Evolutionary conservation across 2,797 vertebrate species (phyloP).

Genomic region (Microchirus variegatus): DNA sequence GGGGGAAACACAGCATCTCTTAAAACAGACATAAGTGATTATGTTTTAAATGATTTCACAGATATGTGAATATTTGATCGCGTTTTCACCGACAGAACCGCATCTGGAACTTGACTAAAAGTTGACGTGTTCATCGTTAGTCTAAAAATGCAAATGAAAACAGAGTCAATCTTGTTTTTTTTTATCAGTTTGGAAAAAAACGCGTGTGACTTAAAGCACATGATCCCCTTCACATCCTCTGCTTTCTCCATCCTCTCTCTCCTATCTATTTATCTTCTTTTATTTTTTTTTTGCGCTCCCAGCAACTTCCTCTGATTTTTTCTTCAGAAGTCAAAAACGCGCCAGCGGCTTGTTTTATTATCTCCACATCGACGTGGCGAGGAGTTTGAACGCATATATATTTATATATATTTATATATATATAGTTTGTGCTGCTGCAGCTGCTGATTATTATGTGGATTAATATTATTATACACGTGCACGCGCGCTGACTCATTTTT

Average conservation of each 20-base stretch:
- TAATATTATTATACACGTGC: slow-evolving; percentile 6
- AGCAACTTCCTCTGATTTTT: slow-evolving; percentile 76
- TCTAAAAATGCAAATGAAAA: too few relatives aligned
- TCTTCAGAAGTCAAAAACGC: slow-evolving; percentile 78
- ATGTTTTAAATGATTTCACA: too few relatives aligned
- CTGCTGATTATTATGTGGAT: not conserved
- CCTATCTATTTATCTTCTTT: slow-evolving; percentile 33
- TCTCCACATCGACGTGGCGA: slow-evolving; percentile 63
- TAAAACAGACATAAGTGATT: too few relatives aligned
- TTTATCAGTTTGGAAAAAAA: too few relatives aligned
- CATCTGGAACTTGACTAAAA: too few relatives aligned
- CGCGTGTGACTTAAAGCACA: too few relatives aligned
- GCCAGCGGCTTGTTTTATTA: slow-evolving; percentile 74
- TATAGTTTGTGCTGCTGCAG: slow-evolving; percentile 28
- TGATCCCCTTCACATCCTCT: not conserved
- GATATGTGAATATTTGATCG: too few relatives aligned
- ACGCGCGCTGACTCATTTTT: slow-evolving; percentile 14
- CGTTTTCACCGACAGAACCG: too few relatives aligned
- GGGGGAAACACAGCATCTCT: not conserved
- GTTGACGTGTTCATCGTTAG: too few relatives aligned
- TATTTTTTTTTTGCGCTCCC: slow-evolving; percentile 75
- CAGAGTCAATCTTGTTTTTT: too few relatives aligned
- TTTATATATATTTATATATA: too few relatives aligned
- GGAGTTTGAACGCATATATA: slow-evolving; percentile 48
- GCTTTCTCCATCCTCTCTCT: slow-evolving; percentile 16